Evolutionary conservation across 2,113 vertebrate genomes (phyloP).

Genomic region (Gopherus flavomarginatus): DNA sequence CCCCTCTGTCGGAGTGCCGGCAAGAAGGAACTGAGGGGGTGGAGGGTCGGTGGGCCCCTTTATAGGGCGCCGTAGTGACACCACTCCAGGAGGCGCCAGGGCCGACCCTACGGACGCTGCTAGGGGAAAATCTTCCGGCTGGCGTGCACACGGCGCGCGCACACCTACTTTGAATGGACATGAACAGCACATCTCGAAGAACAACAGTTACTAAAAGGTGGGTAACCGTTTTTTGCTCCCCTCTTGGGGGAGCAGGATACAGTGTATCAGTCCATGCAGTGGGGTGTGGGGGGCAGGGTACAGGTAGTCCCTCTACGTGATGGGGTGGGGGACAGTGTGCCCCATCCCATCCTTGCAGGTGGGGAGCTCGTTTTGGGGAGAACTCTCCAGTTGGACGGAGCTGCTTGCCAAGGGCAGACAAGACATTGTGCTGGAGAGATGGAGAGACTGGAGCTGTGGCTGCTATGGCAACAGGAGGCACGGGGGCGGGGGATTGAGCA

Average conservation of each 20-base stretch:
- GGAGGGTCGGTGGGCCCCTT: too few relatives aligned
- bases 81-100: too few relatives aligned
- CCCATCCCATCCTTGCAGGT: background rate
- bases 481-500: rapidly evolving
- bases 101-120: too few relatives aligned
- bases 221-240: too few relatives aligned
- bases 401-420: background rate
- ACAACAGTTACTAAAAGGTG: too few relatives aligned
- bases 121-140: too few relatives aligned
- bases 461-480: background rate
- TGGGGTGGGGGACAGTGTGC: background rate
- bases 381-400: rapidly evolving
- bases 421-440: rapidly evolving
- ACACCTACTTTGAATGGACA: too few relatives aligned
- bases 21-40: too few relatives aligned
- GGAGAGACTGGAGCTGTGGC: background rate
- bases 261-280: background rate
- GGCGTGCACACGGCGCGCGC: too few relatives aligned
- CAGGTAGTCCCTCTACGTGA: background rate
- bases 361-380: background rate
- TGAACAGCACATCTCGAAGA: too few relatives aligned
- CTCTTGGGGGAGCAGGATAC: background rate
- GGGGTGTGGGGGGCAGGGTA: rapidly evolving
- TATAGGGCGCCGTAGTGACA: too few relatives aligned
- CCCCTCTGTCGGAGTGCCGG: too few relatives aligned